Conservation (phyloP, 2,888 invertebrate genomes). For the Craniophora ligustri region DNA sequence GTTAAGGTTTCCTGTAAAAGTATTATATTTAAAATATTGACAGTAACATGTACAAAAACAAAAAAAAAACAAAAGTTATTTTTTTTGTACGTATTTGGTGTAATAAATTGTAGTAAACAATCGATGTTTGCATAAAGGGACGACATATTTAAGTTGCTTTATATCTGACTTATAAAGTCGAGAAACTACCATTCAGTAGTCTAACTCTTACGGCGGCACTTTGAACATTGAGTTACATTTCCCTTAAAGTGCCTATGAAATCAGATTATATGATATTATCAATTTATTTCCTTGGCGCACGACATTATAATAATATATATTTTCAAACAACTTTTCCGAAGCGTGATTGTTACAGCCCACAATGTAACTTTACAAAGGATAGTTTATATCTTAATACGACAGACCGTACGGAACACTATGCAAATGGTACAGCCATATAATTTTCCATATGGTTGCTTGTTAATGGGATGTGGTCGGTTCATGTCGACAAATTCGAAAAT, state of each 20-base stretch:
- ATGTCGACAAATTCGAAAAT: no score
- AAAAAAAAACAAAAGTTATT: no score
- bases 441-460: no score
- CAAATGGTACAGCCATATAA: no score
- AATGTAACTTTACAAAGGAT: not conserved
- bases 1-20: no score
- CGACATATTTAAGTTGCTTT: not conserved
- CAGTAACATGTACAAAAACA: no score
- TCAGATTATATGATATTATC: constrained; percentile 35
- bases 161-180: not conserved
- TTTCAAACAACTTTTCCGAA: constrained; percentile 30
- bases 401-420: constrained; percentile 2
- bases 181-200: not conserved
- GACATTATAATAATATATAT: constrained; percentile 29
- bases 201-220: not conserved
- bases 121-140: not conserved
- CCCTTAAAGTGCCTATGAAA: constrained; percentile 1
- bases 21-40: no score
- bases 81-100: no score
- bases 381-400: constrained; percentile 11
- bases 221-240: not conserved
- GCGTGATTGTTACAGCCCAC: constrained; percentile 46
- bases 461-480: no score
- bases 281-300: constrained; percentile 41
- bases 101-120: not conserved